A percentile compares a stretch with the other conserved stretches of the same genome.
phyloP scores from a whole-genome alignment of 2,797 vertebrate species.

The Phoebastria nigripes region DNA sequence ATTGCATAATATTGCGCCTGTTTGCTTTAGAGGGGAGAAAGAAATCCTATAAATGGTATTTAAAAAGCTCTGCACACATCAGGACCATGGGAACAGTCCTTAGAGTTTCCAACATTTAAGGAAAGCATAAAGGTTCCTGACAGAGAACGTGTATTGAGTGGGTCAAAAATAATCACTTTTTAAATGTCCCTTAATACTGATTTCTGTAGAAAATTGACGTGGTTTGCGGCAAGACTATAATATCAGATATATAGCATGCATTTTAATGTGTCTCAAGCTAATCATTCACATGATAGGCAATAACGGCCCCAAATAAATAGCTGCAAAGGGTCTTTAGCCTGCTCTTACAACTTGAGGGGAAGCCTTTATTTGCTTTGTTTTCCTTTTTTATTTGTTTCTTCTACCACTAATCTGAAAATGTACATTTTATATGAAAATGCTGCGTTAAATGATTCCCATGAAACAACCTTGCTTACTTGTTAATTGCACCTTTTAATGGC shows the following conservation, averaged over 20 bases:
- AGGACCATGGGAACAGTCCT: neutral
- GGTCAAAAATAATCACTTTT: conserved; percentile 7
- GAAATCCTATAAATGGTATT: neutral
- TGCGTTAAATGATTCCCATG: neutral
- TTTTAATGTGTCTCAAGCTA: neutral
- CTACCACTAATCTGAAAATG: neutral
- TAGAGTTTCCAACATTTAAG: neutral
- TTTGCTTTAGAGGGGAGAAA: neutral
- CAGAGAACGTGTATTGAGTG: neutral
- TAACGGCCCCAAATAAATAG: neutral
- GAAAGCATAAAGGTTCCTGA: neutral
- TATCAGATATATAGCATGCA: neutral
- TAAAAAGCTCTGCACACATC: neutral
- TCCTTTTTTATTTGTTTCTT: neutral
- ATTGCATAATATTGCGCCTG: neutral
- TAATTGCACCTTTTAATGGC: neutral
- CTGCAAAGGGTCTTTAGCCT: neutral
- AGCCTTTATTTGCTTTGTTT: neutral
- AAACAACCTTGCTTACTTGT: neutral
- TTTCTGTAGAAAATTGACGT: neutral
- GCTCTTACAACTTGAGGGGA: neutral
- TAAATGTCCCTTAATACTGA: neutral
- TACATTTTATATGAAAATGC: neutral
- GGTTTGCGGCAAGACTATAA: neutral
- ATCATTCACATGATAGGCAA: neutral